phyloP scores from a whole-genome alignment of 2,888 invertebrate species.

The Gymnosoma rotundatum region DNA sequence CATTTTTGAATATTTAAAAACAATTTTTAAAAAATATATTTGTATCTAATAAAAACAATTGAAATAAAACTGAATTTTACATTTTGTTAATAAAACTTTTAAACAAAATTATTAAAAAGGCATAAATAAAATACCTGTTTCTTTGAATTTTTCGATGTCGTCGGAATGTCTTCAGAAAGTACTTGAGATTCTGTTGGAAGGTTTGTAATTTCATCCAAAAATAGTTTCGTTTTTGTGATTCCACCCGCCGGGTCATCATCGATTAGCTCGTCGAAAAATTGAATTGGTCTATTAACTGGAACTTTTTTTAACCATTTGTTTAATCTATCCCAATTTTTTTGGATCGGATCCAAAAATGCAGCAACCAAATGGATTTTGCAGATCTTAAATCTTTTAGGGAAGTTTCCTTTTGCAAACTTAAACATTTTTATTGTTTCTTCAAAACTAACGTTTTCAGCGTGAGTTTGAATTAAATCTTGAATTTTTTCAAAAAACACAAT shows the following conservation, averaged over 20 bases:
- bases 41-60: background rate
- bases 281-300: background rate
- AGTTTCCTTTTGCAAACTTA: background rate
- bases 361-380: constrained; percentile 1
- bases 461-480: background rate
- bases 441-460: background rate
- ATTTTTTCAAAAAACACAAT: constrained; percentile 16
- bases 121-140: background rate
- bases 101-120: too few species aligned
- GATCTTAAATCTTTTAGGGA: background rate
- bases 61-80: background rate
- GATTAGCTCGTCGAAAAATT: background rate
- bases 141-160: background rate
- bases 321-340: constrained; percentile 9
- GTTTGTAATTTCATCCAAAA: background rate
- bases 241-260: background rate
- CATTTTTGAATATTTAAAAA: too few species aligned
- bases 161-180: background rate
- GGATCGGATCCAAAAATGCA: background rate
- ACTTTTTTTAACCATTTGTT: background rate
- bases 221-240: background rate
- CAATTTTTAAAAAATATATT: too few species aligned
- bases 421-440: background rate
- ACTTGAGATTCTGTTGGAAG: background rate
- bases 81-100: too few species aligned